phyloP scores from a whole-genome alignment of 2,888 invertebrate species.

The Blastobasis adustella region DNA sequence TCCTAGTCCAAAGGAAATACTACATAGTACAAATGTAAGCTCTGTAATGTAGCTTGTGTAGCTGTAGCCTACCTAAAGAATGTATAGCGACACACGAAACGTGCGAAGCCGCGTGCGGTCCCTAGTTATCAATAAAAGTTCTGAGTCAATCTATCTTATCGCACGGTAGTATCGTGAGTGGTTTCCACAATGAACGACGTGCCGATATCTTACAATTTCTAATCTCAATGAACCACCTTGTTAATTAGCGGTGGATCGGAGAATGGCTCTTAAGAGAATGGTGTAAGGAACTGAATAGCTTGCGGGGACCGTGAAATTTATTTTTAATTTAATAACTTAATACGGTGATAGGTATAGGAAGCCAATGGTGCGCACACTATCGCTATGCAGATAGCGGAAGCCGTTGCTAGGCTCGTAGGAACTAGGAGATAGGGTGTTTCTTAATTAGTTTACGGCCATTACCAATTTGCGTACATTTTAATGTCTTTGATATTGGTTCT shows the following conservation, averaged over 20 bases:
- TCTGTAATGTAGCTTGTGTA: no score
- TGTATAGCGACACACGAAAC: conserved; percentile 32
- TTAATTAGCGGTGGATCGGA: conserved; percentile 44
- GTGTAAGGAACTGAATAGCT: conserved; percentile 34
- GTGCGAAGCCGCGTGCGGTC: conserved; percentile 26
- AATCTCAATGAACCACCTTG: conserved; percentile 71
- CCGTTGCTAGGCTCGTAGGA: conserved; percentile 13
- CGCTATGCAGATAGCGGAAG: conserved; percentile 55
- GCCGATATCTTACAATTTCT: conserved; percentile 71
- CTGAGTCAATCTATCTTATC: conserved; percentile 69
- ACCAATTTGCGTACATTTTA: no score
- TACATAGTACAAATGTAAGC: no score
- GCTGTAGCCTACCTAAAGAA: no score
- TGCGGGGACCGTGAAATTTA: conserved; percentile 30
- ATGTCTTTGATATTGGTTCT: no score
- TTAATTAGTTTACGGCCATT: no score
- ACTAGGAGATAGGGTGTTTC: no score
- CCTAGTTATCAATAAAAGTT: conserved; percentile 63
- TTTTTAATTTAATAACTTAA: conserved; percentile 74
- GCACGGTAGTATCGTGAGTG: conserved; percentile 64
- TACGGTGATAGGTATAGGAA: conserved; percentile 64
- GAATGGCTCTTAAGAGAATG: conserved; percentile 25
- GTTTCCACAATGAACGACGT: conserved; percentile 72
- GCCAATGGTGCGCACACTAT: conserved; percentile 62
- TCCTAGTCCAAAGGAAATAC: no score